Evolutionary conservation across 2,888 invertebrate genomes (phyloP), one percentile per base, ranked within the genome.

Genomic region (Cosmopolites sordidus): DNA sequence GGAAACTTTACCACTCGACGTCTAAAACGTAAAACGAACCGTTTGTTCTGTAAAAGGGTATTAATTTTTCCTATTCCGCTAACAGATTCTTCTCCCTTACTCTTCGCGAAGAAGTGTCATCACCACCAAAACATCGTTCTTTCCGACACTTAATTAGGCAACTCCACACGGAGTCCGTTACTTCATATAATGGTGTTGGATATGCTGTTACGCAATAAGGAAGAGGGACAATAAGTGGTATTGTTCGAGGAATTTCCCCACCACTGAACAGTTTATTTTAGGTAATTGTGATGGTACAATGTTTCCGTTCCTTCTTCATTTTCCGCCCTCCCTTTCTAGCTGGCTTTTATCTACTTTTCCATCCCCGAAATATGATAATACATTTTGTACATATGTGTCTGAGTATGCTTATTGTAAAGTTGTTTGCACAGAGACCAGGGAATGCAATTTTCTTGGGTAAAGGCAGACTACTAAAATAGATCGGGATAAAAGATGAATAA

Each of bases 131-230:
- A 52, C 40, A 53, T 53, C 43, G 39, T 39, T 53, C 52, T 43
- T 53, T 39, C 48, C 38, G 48, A 48, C 52, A 53, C 48, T 53
- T 53, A 53, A 53, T 53, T 53, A 48, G 52, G 43, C 14, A 29
- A 18, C 29, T 44, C 38, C 39, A 18, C 12, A 27, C 38, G 43
- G 33, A 30, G 42, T 22, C 8, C 46, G 52, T 52, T 52, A 47
- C 52, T 52, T 15, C 48, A 48, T 30, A 53, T 48, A 53, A 53
- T 53, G 47, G 47, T 22, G 3, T 22, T 22, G 8, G 22, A 22
- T 22, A 22, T 3, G 22, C 22, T 22, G 22, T 22, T 22, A 8
- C 8, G 22, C 8, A 42, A 30, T 11, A 30, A 48, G 29, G 40
- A 39, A 42, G 30, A 17, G 42, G 11, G 18, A 18, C 42, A 42